phyloP scores from a whole-genome alignment of 2,113 vertebrate species.

The Cyanocitta stelleri region DNA sequence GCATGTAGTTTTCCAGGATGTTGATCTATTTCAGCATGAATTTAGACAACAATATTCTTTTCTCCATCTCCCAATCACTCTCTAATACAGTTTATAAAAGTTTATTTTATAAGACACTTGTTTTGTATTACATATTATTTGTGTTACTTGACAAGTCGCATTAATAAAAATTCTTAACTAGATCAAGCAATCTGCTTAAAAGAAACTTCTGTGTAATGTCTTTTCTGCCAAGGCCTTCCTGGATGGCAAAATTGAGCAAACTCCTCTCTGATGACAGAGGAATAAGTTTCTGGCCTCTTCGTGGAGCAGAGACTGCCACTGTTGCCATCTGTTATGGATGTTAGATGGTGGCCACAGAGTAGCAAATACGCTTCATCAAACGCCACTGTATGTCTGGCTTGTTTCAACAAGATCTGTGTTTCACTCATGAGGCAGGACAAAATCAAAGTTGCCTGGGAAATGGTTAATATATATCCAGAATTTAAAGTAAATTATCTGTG shows the following conservation, averaged over 20 bases:
- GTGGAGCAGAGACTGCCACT: not conserved
- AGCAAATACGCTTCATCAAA: not conserved
- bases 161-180: not conserved
- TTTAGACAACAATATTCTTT: not conserved
- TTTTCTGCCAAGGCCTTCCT: not conserved
- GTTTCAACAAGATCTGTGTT: not conserved
- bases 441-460: not conserved
- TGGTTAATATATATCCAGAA: not conserved
- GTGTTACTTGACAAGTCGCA: not conserved
- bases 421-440: not conserved
- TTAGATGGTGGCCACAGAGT: not conserved
- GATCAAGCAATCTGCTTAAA: not conserved
- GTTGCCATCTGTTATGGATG: not conserved
- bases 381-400: not conserved
- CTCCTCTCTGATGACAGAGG: not conserved
- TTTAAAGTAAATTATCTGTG: slow-evolving; percentile 8
- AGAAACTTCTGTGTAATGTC: not conserved
- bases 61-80: not conserved
- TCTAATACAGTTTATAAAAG: not conserved
- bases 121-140: not conserved
- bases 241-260: not conserved
- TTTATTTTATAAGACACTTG: not conserved
- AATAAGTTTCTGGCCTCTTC: accelerated
- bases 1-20: not conserved
- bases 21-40: not conserved